Evolutionary conservation across 2,888 invertebrate species (phyloP).

Genomic region (Hermaeophaga mercurialis): DNA sequence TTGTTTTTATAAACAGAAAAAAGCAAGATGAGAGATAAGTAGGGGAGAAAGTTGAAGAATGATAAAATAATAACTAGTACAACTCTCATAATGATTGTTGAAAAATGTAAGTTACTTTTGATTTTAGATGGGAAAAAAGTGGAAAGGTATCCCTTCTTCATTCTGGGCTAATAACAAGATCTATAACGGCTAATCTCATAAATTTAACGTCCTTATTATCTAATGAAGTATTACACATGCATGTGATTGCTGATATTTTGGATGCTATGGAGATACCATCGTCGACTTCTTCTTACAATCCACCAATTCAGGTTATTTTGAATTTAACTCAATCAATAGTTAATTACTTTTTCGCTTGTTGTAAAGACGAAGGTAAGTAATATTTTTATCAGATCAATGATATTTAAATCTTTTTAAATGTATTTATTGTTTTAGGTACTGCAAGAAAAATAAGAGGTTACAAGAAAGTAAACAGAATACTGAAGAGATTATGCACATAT

Average conservation of each 20-base stretch:
- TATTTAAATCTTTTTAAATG: constrained; percentile 33
- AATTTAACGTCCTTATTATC: constrained; percentile 57
- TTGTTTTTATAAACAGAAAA: too few species aligned
- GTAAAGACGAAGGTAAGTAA: constrained; percentile 67
- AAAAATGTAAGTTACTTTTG: background rate
- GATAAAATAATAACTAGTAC: too few species aligned
- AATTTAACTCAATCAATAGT: constrained; percentile 74
- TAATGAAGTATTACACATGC: constrained; percentile 56
- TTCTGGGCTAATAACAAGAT: constrained; percentile 57
- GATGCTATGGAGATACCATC: constrained; percentile 69
- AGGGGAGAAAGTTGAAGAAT: too few species aligned
- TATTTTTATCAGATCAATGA: constrained; percentile 11
- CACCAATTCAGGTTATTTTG: constrained; percentile 69
- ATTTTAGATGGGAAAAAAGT: constrained; percentile 69
- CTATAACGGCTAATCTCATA: constrained; percentile 58
- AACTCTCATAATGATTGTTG: too few species aligned
- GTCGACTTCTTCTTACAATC: constrained; percentile 54
- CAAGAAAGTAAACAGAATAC: constrained; percentile 66
- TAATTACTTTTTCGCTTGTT: constrained; percentile 77
- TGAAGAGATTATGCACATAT: constrained; percentile 69
- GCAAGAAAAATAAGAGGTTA: constrained; percentile 68
- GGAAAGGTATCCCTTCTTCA: constrained; percentile 54
- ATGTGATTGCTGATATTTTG: constrained; percentile 66
- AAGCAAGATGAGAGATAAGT: too few species aligned
- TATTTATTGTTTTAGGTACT: constrained; percentile 59